These are phyloP conservation scores for Luffia ferchaultella DNA, from an alignment of 2,888 invertebrate genomes.

Conservation along the genomic window DNA sequence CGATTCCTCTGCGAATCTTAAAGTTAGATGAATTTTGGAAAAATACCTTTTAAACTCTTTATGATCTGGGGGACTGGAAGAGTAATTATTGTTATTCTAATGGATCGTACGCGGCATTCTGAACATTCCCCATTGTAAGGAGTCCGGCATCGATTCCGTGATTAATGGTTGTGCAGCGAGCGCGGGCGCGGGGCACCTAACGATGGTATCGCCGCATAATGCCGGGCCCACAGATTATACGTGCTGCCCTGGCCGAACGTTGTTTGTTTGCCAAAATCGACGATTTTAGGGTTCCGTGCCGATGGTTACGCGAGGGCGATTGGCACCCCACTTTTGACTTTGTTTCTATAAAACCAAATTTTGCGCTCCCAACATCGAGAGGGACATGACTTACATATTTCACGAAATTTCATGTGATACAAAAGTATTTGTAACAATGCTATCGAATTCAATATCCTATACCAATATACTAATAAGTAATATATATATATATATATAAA, in stretches of 20 bases:
- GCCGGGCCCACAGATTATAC: conserved; percentile 44
- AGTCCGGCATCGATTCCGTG: conserved; percentile 60
- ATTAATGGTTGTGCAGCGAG: conserved; percentile 59
- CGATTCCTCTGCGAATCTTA: too few relatives aligned
- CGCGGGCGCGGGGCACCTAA: conserved; percentile 33
- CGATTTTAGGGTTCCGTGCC: conserved; percentile 6
- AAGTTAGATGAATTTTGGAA: conserved; percentile 22
- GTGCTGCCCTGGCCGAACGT: conserved; percentile 34
- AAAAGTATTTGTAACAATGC: too few relatives aligned
- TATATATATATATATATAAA: too few relatives aligned
- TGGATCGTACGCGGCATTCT: conserved; percentile 52
- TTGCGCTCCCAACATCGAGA: too few relatives aligned
- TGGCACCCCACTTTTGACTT: too few relatives aligned
- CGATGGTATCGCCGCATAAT: conserved; percentile 36
- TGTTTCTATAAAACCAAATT: too few relatives aligned
- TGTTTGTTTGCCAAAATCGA: conserved; percentile 40
- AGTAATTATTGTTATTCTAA: conserved; percentile 64
- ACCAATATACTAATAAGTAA: too few relatives aligned
- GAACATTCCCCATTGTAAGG: conserved; percentile 60
- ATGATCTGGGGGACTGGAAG: conserved; percentile 29
- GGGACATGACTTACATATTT: too few relatives aligned
- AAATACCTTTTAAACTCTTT: conserved; percentile 10
- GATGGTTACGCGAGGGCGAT: background rate
- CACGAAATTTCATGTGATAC: too few relatives aligned
- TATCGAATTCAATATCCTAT: too few relatives aligned